Base-by-base conservation (phyloP, 2,888 invertebrate species). In the Amblyteles armatorius region DNA sequence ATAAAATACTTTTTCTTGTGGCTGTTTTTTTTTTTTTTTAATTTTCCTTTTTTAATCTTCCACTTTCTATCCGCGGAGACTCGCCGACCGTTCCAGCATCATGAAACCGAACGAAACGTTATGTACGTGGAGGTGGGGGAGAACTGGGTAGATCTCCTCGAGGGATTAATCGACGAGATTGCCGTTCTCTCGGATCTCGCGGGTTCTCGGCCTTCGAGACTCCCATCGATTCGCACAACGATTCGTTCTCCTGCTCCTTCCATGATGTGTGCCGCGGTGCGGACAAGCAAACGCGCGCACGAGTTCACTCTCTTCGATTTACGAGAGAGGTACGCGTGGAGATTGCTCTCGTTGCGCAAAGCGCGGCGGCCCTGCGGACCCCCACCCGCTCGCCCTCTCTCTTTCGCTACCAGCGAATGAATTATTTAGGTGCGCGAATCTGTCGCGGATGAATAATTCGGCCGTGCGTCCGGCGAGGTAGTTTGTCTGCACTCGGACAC, bases 111-210 rank as follows among this genome's bases (percentile, higher is more conserved):
- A 68, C 26, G 55, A 81, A 67, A 63, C 68, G 67, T 48, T 52
- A 44, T 44, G 11, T 26, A 44, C 40, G 48, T 9, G 16, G 76
- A 26, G 26, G 76, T 50, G 52, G 69, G 52, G 40, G 40, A 67
- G 48, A 55, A 40, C 36, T 33, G 60, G 55, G 55, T 74, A 69
- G 65, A 76, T 44, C 77, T 78, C 40, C 83, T 81, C 81, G 50
- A 74, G 81, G 86, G 83, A 86, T 84, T 86, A 86, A 86, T 86
- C 79, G 71, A 79, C 72, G 76, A 82, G 78, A 86, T 82, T 86
- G 82, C 79, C 82, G 79, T 76, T 81, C 71, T 67, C 72, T 63
- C 63, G 68, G 19, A 85, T 52, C 60, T 71, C 76, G 60, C 50
- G 50, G 36, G 52, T 67, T 50, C 57, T 57, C 60, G 55, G 73